Base-by-base conservation (phyloP, 2,113 vertebrate species). In the Saccopteryx bilineata region DNA sequence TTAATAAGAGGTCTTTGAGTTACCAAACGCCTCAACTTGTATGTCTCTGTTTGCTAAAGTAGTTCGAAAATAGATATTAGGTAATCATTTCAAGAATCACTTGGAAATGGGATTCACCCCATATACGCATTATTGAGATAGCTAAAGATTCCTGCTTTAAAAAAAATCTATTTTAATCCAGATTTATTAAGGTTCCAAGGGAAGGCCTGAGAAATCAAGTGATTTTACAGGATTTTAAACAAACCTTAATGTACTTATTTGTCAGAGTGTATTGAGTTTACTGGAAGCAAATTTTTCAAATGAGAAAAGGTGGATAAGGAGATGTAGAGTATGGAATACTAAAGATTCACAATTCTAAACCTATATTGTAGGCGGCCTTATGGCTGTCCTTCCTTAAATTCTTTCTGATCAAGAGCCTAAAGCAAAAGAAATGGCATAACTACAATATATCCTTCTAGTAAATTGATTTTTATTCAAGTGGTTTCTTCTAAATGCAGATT, bases 81-180 rank as follows among this genome's bases (percentile, higher is more conserved):
- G 15, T 48, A 93, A 91, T 89, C 82, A 60, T 72, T 87, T 95
- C 7, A 90, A 90, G 61, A 96, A 94, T 94, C 39, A 82, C 39
- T 76, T 87, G 14, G 52, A 79, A 93, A 90, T 91, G 19, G 68
- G 31, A 91, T 95, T 95, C 95, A 75, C 58, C 9, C 18, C 23
- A 61, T 33, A 48, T 50, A 50, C 12, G 18, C 26, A 80, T 96
- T 90, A 58, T 60, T 92, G 46, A 81, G 81, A 82, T 95, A 85
- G 74, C n/a, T 50, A 14, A 87, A 79, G 63, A 85, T 86, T 58
- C 90, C 9, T 69, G 26, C 17, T 52, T 87, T 78, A 95, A 90
- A 12, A 58, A 96, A 95, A 82, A 39, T 39, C 28, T 69, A 31
- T 69, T 90, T 50, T 71, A 93, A 87, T 84, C 33, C 68, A 74